A percentile compares a stretch with the other conserved stretches of the same genome.
These are phyloP conservation scores for Coendou prehensilis DNA, from an alignment of 2,797 vertebrate genomes.

Conservation along the genomic window DNA sequence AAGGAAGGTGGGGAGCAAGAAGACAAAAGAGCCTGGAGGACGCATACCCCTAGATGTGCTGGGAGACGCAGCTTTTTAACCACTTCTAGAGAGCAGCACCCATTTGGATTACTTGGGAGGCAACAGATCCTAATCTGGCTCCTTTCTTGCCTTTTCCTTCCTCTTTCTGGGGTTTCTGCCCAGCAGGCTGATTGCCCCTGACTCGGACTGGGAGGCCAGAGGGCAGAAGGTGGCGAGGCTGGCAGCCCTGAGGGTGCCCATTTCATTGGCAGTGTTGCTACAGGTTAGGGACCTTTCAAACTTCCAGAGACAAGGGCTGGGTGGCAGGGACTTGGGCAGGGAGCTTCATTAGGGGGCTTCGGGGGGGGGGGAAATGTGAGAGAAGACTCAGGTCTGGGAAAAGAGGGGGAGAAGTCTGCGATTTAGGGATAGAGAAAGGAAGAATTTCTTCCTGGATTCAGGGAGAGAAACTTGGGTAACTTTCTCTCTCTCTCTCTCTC, in stretches of 20 bases:
- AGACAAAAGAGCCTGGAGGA: not conserved
- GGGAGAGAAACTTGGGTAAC: not conserved
- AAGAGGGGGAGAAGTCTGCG: not conserved
- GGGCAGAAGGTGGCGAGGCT: not conserved
- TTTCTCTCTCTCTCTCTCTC: not conserved
- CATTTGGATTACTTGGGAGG: not conserved
- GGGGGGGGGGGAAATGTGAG: not conserved
- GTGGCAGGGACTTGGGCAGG: not conserved
- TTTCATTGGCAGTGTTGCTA: not conserved
- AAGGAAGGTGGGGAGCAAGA: not conserved
- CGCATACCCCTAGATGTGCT: not conserved
- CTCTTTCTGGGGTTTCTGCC: not conserved
- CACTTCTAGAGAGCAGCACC: not conserved
- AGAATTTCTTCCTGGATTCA: not conserved
- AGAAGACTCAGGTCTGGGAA: not conserved
- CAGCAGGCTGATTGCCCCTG: not conserved
- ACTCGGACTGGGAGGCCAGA: not conserved
- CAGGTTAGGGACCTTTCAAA: not conserved
- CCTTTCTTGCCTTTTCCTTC: constrained; percentile 44
- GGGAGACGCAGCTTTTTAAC: not conserved
- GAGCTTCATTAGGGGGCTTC: not conserved
- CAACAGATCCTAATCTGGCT: not conserved
- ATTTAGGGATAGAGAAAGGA: not conserved
- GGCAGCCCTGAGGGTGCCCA: fast-evolving
- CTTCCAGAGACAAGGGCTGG: constrained; percentile 10